phyloP scores from a whole-genome alignment of 2,888 invertebrate genomes.

The Darwinula stevensoni region DNA sequence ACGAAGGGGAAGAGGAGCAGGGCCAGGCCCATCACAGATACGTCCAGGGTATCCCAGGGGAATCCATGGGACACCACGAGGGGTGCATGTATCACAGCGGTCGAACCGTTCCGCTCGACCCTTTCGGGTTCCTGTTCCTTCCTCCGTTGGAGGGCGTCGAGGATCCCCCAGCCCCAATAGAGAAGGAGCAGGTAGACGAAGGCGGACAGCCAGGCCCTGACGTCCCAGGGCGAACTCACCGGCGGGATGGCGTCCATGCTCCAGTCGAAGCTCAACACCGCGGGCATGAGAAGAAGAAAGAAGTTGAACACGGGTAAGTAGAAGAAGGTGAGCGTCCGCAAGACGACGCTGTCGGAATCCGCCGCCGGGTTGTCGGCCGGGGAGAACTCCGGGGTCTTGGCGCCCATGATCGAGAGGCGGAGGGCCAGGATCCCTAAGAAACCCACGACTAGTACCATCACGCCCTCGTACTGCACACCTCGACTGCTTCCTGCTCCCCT shows the following conservation, averaged over 20 bases:
- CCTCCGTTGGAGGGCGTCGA: neutral
- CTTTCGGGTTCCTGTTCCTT: neutral
- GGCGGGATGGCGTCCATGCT: conserved; percentile 88
- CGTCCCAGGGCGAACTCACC: conserved; percentile 42
- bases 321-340: conserved; percentile 59
- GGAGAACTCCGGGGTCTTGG: conserved; percentile 43
- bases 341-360: conserved; percentile 44
- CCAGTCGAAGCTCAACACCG: conserved; percentile 85
- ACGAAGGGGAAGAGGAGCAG: conserved; percentile 59
- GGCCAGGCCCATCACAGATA: conserved; percentile 23
- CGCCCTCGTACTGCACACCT: conserved; percentile 7
- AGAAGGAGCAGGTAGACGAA: conserved; percentile 30
- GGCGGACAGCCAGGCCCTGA: conserved; percentile 40
- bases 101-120: neutral
- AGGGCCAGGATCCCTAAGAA: conserved; percentile 35
- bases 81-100: neutral
- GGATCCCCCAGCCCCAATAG: neutral
- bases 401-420: conserved; percentile 38
- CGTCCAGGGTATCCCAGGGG: conserved; percentile 12
- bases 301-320: conserved; percentile 78
- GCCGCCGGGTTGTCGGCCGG: conserved; percentile 87
- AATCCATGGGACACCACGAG: neutral
- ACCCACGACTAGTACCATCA: conserved; percentile 20
- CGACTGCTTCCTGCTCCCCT: too few relatives aligned
- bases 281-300: conserved; percentile 53